Evolutionary conservation across 1,140 invertebrate species (phyloP), one percentile per base, ranked within the genome.

Genomic region (Drosophila leontia): DNA sequence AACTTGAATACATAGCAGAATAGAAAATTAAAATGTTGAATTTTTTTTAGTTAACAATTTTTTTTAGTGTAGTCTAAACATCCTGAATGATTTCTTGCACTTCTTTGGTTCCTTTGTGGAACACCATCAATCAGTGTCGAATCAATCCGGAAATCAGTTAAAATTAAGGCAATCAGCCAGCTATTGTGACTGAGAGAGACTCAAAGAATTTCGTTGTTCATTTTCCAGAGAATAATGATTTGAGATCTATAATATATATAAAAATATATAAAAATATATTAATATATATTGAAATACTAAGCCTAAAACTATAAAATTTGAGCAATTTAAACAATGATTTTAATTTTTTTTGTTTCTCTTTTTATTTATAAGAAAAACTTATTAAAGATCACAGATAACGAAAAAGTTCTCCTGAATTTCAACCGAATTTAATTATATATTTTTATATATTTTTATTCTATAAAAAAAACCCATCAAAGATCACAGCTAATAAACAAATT

Each of bases 401-500:
- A n/a, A n/a, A n/a, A n/a, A n/a, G n/a, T n/a, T n/a, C n/a, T n/a
- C n/a, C n/a, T n/a, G n/a, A n/a, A n/a, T n/a, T n/a, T n/a, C n/a
- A n/a, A n/a, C n/a, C n/a, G n/a, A n/a, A n/a, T n/a, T n/a, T n/a
- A n/a, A n/a, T n/a, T n/a, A n/a, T n/a, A n/a, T n/a, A n/a, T n/a
- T n/a, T 12, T 12, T 12, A 3, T 4, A 11, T 12, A 12, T 15
- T 42, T 26, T 15, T n/a, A n/a, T n/a, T n/a, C 15, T 44, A 32
- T 44, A 19, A 7, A 56, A 19, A 9, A 12, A 1, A 19, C 12
- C 9, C 35, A 59, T 34, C 12, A 59, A 63, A 34, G 6, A 34
- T 26, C 61, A 34, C 26, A 64, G 55, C 7, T 17, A 42, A 64
- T 60, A 42, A 64, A 26, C 23, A 23, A 47, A 12, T 8, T 47